Evolutionary conservation across 2,113 vertebrate genomes (phyloP).

Genomic region (Scophthalmus maximus): DNA sequence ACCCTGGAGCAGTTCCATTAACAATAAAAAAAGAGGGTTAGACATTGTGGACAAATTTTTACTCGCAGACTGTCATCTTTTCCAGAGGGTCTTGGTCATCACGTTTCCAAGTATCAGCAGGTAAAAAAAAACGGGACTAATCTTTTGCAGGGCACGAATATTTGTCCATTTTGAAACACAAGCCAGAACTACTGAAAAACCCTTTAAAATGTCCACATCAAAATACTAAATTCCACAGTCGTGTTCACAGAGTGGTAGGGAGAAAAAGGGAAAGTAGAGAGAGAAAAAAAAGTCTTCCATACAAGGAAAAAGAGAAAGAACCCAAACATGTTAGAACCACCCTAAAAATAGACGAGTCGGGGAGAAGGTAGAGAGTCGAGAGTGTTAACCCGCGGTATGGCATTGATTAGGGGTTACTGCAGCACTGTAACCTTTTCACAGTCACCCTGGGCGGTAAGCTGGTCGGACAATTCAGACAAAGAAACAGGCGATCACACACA

Average conservation of each 20-base stretch:
- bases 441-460: constrained; percentile 34
- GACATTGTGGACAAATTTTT: constrained; percentile 27
- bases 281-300: background rate
- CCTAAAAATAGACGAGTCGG: constrained; percentile 29
- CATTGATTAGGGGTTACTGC: constrained; percentile 62
- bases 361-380: constrained; percentile 6
- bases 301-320: constrained; percentile 13
- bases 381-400: constrained; percentile 58
- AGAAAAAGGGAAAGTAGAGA: background rate
- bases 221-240: no score
- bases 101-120: constrained; percentile 4
- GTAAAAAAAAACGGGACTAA: background rate
- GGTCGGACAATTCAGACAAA: constrained; percentile 44
- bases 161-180: constrained; percentile 2
- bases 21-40: constrained; percentile 39
- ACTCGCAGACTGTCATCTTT: constrained; percentile 28
- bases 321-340: constrained; percentile 7
- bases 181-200: background rate
- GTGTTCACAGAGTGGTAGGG: constrained; percentile 2
- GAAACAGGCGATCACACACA: constrained; percentile 60
- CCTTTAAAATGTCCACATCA: background rate
- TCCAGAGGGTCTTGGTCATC: background rate
- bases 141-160: constrained; percentile 1
- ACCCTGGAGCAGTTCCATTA: constrained; percentile 21
- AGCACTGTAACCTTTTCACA: constrained; percentile 62